These are phyloP conservation scores for Euschistus heros DNA, from an alignment of 1,140 invertebrate species.

Conservation along the genomic window DNA sequence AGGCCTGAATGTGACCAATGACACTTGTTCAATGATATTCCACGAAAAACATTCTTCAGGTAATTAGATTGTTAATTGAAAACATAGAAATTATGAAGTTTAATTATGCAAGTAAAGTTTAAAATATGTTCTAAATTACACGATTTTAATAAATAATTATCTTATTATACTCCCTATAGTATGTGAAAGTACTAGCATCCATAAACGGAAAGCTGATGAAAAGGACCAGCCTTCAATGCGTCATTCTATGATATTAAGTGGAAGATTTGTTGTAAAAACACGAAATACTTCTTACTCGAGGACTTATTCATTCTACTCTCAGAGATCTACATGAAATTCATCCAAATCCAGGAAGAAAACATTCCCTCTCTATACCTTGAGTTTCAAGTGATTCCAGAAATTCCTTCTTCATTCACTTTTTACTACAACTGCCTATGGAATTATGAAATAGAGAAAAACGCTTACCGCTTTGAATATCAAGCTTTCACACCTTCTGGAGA, in stretches of 20 bases:
- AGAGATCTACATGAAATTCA: conserved; percentile 23
- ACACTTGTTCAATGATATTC: conserved; percentile 19
- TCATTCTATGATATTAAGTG: conserved; percentile 24
- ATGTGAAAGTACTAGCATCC: neutral
- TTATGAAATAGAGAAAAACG: neutral
- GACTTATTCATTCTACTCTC: conserved; percentile 16
- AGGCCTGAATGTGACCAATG: conserved; percentile 2
- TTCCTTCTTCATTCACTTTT: conserved; percentile 12
- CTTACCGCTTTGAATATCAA: conserved; percentile 24
- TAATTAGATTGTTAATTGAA: neutral
- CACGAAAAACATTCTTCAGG: conserved; percentile 16
- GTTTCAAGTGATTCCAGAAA: conserved; percentile 20
- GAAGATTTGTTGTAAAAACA: conserved; percentile 13
- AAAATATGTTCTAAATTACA: no score
- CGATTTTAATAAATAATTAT: no score
- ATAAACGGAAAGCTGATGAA: neutral
- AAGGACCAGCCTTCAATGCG: conserved; percentile 20
- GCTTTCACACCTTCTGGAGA: conserved; percentile 19
- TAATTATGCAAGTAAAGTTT: no score
- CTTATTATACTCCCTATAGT: neutral
- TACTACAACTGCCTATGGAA: conserved; percentile 26
- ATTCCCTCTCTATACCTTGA: conserved; percentile 22
- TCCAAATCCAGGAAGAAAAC: conserved; percentile 20
- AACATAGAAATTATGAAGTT: no score
- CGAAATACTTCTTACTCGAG: neutral